Evolutionary conservation across 2,113 vertebrate genomes (phyloP), one percentile per base, ranked within the genome.

Genomic region (Leucosticte australis): DNA sequence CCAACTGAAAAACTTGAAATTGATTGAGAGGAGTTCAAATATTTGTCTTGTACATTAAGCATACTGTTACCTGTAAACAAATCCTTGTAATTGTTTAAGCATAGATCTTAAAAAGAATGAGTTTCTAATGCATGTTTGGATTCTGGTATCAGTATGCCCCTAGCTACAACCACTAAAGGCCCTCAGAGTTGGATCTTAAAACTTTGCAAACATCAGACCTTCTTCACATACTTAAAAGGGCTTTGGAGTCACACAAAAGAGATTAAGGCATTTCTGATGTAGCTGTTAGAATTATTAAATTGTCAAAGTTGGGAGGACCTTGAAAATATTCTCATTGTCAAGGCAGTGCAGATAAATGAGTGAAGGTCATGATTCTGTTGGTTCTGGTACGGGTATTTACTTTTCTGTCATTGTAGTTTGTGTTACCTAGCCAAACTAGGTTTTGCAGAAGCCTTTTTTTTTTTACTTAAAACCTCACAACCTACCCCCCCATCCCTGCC

Each of bases 401-500:
- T 70, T 67, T 50, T 42, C 35, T 42, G 0, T 55, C 33, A 11
- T 14, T 71, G 10, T 47, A n/a, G 37, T 47, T 90, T 46, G 31
- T 83, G 28, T 67, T 79, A 57, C 17, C 27, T 33, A 41, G 26
- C 31, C 57, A 68, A 64, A 68, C 11, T 28, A 80, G 13, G 9
- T 80, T 80, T 93, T 89, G 12, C 41, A 39, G 63, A 42, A 75
- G 19, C 11, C 30, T 18, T 56, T 31, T 65, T 44, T 53, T 8
- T 56, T 56, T 13, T 50, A 55, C 4, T 26, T 26, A 37, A 44
- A 64, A 19, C 7, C 1, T 24, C 6, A 46, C 16, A 83, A 62
- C 6, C 18, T 62, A 47, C 31, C 5, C 10, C 8, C 6, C 8
- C 15, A 52, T 33, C 35, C 23, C 5, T 0, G 0, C 12, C 35